Evolutionary conservation across 2,113 vertebrate species (phyloP), one percentile per base, ranked within the genome.

Genomic region (Salvelinus alpinus): DNA sequence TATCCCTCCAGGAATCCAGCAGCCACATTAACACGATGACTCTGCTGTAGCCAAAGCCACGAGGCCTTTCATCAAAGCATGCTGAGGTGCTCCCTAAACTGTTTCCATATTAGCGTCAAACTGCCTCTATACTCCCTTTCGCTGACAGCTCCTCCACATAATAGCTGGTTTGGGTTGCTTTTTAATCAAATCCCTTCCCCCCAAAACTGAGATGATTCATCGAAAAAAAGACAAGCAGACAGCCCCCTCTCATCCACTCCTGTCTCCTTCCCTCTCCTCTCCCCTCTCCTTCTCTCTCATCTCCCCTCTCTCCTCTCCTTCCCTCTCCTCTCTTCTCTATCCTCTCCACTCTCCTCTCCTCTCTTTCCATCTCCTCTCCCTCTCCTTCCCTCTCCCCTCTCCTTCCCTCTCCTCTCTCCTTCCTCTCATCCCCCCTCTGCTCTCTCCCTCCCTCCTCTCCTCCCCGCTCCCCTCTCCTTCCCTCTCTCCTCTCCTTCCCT

Each of bases 341-440:
- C 5, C 31, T 5, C 31, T 34, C 5, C 5, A 5, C 4, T 34
- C 31, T 34, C 31, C 31, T 34, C 34, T 38, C 7, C 1, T 1
- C 5, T 34, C 25, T 25, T 25, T 25, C 25, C 25, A 25, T 25
- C 31, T 7, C 31, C 31, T 34, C 31, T 34, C 31, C 1, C 34
- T 38, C 38, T 38, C 38, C 1, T 38, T 1, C 1, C 34, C 34
- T 0, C 6, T 38, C 8, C 0, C 38, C 38, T 44, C 38, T 44
- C 38, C 38, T 3, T 2, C 72, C 88, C 86, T 74, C 86, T 84
- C 24, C 88, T 91, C 74, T 94, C 88, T 82, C 95, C 89, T 89
- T 92, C 91, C 84, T 95, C 95, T n/a, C 94, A 34, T 34, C 31
- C 5, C 31, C 31, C 31, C 31, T 34, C 5, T 6, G 5, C 31